A percentile compares a stretch with the other conserved stretches of the same genome.
These are phyloP conservation scores for Chrysaora quinquecirrha DNA, from an alignment of 30 jellyfish, hydroid and myxozoan genomes.

Conservation along the genomic window DNA sequence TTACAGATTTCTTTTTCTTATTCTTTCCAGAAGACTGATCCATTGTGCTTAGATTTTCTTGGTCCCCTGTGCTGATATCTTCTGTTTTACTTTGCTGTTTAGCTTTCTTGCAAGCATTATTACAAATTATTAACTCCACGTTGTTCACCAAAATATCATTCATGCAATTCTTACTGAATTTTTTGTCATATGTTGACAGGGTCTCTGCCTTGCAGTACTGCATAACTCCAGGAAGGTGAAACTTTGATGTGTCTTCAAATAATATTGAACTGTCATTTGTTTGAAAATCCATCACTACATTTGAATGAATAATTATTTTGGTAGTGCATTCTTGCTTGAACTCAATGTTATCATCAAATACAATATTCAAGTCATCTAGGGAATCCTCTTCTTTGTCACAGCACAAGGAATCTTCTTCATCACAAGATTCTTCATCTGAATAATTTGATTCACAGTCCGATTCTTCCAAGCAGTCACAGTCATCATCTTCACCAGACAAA, in stretches of 20 bases:
- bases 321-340: not conserved
- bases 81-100: not conserved
- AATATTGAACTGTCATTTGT: not conserved
- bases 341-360: constrained; percentile 25
- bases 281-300: not conserved
- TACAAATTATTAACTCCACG: not conserved
- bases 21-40: not conserved
- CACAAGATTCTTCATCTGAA: too few species aligned
- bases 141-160: not conserved
- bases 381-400: not conserved
- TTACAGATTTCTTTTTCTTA: constrained; percentile 19
- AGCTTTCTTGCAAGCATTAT: not conserved
- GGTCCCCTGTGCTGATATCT: not conserved
- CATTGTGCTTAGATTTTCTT: too few species aligned
- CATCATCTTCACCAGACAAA: too few species aligned
- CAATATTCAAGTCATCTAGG: constrained; percentile 14
- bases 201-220: too few species aligned
- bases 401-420: too few species aligned
- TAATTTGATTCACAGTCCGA: too few species aligned
- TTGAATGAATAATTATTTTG: not conserved
- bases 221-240: not conserved
- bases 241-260: not conserved
- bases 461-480: too few species aligned
- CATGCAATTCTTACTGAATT: not conserved
- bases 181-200: not conserved